A percentile compares a stretch with the other conserved stretches of the same genome.
These are phyloP conservation scores for Mustelus asterias DNA, from an alignment of 2,113 vertebrate species.

Conservation along the genomic window DNA sequence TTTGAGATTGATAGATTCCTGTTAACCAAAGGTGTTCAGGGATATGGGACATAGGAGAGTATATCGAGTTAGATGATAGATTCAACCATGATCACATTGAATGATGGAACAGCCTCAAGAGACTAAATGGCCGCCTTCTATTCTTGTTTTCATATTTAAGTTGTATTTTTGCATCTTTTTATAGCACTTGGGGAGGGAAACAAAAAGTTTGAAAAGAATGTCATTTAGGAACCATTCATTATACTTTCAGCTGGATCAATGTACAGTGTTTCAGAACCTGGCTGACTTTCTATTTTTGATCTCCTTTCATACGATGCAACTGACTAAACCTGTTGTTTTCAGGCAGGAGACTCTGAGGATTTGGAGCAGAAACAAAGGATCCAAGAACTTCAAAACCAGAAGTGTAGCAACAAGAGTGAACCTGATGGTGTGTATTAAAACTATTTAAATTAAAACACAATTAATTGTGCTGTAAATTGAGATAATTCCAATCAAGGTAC, in stretches of 20 bases:
- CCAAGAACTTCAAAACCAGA: conserved; percentile 1
- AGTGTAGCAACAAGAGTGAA: background rate
- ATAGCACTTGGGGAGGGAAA: background rate
- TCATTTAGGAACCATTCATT: background rate
- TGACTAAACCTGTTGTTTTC: background rate
- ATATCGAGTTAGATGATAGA: too few species aligned
- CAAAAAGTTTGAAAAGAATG: background rate
- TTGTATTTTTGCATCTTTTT: background rate
- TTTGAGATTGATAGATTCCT: too few species aligned
- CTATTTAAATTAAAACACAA: background rate
- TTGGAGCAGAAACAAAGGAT: background rate
- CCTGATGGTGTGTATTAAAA: conserved; percentile 19
- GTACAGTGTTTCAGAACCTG: background rate
- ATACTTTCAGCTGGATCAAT: background rate
- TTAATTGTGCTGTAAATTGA: background rate
- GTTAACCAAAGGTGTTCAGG: too few species aligned
- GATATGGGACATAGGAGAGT: too few species aligned
- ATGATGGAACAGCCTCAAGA: background rate
- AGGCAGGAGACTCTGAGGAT: background rate
- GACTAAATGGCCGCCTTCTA: background rate
- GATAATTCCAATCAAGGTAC: background rate
- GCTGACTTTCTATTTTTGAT: background rate
- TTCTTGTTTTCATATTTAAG: background rate
- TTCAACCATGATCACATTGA: background rate
- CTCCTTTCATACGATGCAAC: background rate